Conservation (phyloP, 37 sponge, comb jelly and placozoan genomes). For the Oscarella lobularis region DNA sequence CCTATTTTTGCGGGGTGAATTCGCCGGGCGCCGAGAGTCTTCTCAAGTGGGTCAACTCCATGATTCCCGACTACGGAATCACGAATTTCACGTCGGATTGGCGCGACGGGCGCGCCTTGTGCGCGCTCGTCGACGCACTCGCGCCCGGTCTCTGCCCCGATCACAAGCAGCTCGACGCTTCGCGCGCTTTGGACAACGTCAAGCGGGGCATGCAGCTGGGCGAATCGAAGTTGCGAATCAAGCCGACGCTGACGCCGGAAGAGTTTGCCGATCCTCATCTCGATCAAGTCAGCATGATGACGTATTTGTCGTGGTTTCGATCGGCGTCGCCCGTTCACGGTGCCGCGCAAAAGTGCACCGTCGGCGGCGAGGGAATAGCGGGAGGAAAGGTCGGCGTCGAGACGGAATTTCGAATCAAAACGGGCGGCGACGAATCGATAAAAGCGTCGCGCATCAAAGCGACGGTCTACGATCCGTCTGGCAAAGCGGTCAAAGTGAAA, state of each 20-base stretch:
- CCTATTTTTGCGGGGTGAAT: slow-evolving; percentile 58
- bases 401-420: slow-evolving; percentile 5
- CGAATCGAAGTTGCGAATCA: slow-evolving; percentile 24
- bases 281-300: slow-evolving; percentile 35
- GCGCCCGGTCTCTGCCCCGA: slow-evolving; percentile 34
- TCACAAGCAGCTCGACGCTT: slow-evolving; percentile 25
- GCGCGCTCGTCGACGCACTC: slow-evolving; percentile 57
- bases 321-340: slow-evolving; percentile 9
- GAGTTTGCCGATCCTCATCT: slow-evolving; percentile 22
- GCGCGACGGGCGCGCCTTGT: slow-evolving; percentile 50
- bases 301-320: slow-evolving; percentile 43
- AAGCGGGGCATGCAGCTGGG: slow-evolving; percentile 46
- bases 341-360: background rate
- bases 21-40: slow-evolving; percentile 48
- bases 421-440: background rate
- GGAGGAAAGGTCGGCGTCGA: slow-evolving; percentile 14
- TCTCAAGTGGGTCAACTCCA: slow-evolving; percentile 49
- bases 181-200: slow-evolving; percentile 35
- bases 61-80: slow-evolving; percentile 51
- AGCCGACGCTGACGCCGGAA: slow-evolving; percentile 13
- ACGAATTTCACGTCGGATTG: slow-evolving; percentile 66
- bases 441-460: background rate
- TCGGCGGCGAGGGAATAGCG: slow-evolving; percentile 13
- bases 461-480: slow-evolving; percentile 12
- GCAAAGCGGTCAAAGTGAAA: background rate